Evolutionary conservation across 1,140 invertebrate genomes (phyloP).

Genomic region (Cotesia glomerata): DNA sequence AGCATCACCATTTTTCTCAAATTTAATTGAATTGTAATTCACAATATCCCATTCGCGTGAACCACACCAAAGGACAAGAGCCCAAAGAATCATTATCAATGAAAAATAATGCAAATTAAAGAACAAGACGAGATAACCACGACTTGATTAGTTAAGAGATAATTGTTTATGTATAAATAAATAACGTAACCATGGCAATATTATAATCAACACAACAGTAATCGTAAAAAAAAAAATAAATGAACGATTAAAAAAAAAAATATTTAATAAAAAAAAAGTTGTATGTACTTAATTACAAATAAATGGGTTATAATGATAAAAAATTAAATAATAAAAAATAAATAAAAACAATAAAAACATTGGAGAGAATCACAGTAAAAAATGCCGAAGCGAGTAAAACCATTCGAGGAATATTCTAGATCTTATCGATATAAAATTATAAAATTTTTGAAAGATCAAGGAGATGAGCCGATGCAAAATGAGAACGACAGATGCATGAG

Average conservation of each 20-base stretch:
- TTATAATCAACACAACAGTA: no score
- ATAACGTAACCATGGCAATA: no score
- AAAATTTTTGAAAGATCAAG: background rate
- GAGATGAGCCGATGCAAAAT: background rate
- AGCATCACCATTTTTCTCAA: background rate
- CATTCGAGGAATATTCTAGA: background rate
- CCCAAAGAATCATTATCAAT: background rate
- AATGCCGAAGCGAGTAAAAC: background rate
- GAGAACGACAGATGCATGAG: background rate
- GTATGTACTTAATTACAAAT: no score
- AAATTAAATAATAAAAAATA: background rate
- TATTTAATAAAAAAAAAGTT: no score
- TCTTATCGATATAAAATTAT: background rate
- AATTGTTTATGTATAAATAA: no score
- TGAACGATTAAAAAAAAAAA: no score
- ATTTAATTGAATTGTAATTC: background rate
- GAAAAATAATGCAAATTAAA: no score
- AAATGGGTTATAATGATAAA: no score
- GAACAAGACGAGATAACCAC: no score
- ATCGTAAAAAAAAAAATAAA: no score
- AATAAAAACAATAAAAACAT: background rate
- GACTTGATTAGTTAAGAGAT: no score
- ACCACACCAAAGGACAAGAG: background rate
- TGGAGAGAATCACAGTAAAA: background rate
- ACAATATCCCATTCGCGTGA: background rate